Evolutionary conservation across 2,113 vertebrate genomes (phyloP), one percentile per base, ranked within the genome.

Genomic region (Microcebus jonahi): DNA sequence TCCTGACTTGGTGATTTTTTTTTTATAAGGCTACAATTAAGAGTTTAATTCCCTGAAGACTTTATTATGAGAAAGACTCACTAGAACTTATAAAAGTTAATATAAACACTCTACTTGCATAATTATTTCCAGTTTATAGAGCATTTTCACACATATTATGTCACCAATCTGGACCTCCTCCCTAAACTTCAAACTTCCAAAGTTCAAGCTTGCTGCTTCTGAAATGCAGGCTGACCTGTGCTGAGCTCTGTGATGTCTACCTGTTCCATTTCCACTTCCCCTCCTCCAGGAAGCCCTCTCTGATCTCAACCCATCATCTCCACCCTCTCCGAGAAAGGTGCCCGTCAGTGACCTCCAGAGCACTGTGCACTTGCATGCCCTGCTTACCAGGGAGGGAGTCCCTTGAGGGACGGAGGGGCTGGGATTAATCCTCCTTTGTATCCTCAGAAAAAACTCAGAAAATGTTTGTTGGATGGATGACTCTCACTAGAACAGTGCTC

Each of bases 91-190:
- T 11, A 39, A 68, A 3, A 20, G 67, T 36, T 85, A 77, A 96
- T n/a, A 29, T 7, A 76, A 91, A 57, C 39, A 34, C 18, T 73
- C 4, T 21, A n/a, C 55, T 95, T 85, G 77, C 29, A 55, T 73
- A 91, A 79, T 61, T 91, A 61, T 79, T 86, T 92, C 53, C 83
- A 86, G 34, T 89, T 91, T 45, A 31, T 39, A 53, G 76, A 57
- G 5, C 53, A 90, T 59, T 80, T 88, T 76, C 57, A 76, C 71
- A 90, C 45, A 59, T 34, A 39, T 79, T 70, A 42, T 53, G n/a
- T 85, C 89, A 53, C 36, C 86, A 57, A 20, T 59, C 77, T 95
- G 92, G 65, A 48, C 39, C 34, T 70, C 59, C 34, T 82, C 71
- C 36, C 67, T 90, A 50, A 50, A 76, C 65, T 27, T 79, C n/a